These are phyloP conservation scores for Malurus elegans DNA, from an alignment of 2,113 vertebrate species.

Conservation along the genomic window DNA sequence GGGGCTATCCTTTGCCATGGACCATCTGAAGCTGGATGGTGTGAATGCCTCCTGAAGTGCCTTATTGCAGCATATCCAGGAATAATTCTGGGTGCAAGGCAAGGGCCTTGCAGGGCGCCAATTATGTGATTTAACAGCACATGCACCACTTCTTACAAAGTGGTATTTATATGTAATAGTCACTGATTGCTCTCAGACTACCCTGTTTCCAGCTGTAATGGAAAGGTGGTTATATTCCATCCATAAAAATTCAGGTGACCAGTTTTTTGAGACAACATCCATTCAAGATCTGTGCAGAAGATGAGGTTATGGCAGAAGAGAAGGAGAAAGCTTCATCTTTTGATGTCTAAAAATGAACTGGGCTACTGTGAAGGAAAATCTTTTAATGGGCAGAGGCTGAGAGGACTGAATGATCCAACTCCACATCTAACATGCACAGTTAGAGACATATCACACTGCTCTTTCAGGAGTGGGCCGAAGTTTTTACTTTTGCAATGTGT, in stretches of 20 bases:
- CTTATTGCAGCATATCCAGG: not conserved
- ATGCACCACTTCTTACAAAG: not conserved
- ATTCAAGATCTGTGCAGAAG: not conserved
- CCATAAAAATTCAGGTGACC: not conserved
- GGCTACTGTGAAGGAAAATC: not conserved
- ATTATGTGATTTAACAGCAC: not conserved
- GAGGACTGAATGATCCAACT: not conserved
- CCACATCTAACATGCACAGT: not conserved
- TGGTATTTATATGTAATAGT: not conserved
- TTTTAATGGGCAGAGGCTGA: not conserved
- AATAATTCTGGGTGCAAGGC: not conserved
- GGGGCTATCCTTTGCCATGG: not conserved
- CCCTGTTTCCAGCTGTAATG: not conserved
- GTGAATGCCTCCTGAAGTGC: not conserved
- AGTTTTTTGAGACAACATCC: not conserved
- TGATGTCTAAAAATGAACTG: not conserved
- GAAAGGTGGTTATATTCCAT: not conserved
- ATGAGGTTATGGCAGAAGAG: not conserved
- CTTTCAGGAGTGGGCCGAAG: not conserved
- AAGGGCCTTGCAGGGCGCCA: not conserved
- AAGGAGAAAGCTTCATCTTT: not conserved
- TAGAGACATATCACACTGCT: not conserved
- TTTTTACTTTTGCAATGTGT: not conserved
- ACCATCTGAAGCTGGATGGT: not conserved
- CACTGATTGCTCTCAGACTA: not conserved